Percentiles rank a stretch among this genome's conserved stretches.
Evolutionary conservation across 2,888 invertebrate species (phyloP).

Genomic region (Imbricaverruca yamaguchii): DNA sequence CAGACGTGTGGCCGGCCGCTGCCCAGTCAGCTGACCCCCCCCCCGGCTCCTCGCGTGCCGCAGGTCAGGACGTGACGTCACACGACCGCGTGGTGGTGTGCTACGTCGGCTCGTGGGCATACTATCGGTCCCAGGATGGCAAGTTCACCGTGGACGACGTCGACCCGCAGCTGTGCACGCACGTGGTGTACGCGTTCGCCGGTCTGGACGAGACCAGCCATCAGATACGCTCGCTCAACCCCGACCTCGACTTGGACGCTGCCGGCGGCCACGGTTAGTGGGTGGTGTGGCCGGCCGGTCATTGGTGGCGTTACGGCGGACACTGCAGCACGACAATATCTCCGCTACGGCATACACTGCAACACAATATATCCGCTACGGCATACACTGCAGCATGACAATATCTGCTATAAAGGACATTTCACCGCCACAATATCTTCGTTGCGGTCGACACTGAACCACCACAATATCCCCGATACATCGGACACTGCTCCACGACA

Average conservation of each 20-base stretch:
- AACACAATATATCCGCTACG: too few species aligned
- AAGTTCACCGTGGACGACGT: conserved; percentile 59
- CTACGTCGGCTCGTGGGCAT: conserved; percentile 72
- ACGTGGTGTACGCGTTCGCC: conserved; percentile 72
- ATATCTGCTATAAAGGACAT: too few species aligned
- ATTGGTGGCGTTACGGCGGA: too few species aligned
- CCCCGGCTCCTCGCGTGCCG: background rate
- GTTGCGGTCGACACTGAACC: too few species aligned
- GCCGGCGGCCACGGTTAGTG: conserved; percentile 60
- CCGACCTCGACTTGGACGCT: conserved; percentile 67
- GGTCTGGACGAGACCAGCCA: conserved; percentile 60
- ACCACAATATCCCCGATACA: too few species aligned
- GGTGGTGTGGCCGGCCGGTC: too few species aligned
- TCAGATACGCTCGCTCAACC: conserved; percentile 63
- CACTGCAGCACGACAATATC: too few species aligned
- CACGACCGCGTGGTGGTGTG: conserved; percentile 70
- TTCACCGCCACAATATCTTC: too few species aligned
- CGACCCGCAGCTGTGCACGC: conserved; percentile 67
- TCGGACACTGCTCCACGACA: too few species aligned
- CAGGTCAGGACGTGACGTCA: conserved; percentile 15
- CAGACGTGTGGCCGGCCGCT: too few species aligned
- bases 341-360: too few species aligned
- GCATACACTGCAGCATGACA: too few species aligned
- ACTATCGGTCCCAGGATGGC: conserved; percentile 59
- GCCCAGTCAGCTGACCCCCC: background rate